These are phyloP conservation scores for Galagoides demidoff DNA, from an alignment of 2,797 vertebrate species.

Conservation along the genomic window DNA sequence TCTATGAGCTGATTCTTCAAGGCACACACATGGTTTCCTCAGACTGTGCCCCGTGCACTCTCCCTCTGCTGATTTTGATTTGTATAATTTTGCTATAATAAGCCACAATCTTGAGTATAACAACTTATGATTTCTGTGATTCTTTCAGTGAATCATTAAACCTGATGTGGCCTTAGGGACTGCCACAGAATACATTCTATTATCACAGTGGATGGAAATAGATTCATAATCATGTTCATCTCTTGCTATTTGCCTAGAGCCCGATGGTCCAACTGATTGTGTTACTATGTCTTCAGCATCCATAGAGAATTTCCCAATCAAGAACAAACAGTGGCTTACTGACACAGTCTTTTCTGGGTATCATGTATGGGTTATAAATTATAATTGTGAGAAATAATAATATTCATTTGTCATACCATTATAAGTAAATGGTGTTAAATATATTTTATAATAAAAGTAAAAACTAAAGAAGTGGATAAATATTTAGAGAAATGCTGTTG, in stretches of 20 bases:
- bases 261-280: neutral
- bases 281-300: neutral
- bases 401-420: neutral
- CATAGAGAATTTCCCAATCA: neutral
- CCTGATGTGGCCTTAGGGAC: neutral
- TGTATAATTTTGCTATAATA: neutral
- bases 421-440: neutral
- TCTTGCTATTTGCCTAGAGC: neutral
- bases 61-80: neutral
- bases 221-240: neutral
- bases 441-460: neutral
- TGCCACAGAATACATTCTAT: neutral
- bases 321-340: neutral
- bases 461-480: neutral
- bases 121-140: neutral
- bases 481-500: neutral
- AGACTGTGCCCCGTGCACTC: neutral
- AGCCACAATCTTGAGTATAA: neutral
- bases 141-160: neutral
- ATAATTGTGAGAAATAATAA: neutral
- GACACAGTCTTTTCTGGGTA: too few relatives aligned
- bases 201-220: neutral
- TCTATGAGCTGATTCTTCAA: neutral
- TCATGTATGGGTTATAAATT: neutral
- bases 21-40: neutral